Evolutionary conservation across 1,140 invertebrate species (phyloP).

Genomic region (Platorchestia sp.): DNA sequence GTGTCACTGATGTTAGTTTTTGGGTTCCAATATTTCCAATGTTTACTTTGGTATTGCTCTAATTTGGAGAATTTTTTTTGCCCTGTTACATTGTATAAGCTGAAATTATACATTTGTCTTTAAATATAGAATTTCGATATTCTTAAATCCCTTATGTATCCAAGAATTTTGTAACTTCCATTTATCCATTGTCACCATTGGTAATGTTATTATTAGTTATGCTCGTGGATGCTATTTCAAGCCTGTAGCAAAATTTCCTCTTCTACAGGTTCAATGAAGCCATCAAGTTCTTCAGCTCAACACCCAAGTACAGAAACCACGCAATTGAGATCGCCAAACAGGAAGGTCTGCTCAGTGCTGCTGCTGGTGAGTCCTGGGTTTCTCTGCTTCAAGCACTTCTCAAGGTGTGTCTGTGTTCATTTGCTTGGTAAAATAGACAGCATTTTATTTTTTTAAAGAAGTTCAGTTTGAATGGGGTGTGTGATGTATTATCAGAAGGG

Average conservation of each 20-base stretch:
- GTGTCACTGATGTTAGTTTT: not conserved
- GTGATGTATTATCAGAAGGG: not conserved
- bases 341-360: slow-evolving; percentile 75
- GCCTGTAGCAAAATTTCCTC: not conserved
- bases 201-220: too few species aligned
- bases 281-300: slow-evolving; percentile 86
- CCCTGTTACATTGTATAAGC: too few species aligned
- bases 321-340: slow-evolving; percentile 86
- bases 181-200: not conserved
- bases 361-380: not conserved
- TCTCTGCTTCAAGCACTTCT: not conserved
- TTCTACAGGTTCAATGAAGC: slow-evolving; percentile 80
- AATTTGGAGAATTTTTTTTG: too few species aligned
- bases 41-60: too few species aligned
- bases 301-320: slow-evolving; percentile 88
- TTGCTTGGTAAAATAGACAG: not conserved
- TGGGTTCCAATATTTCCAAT: not conserved
- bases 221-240: not conserved
- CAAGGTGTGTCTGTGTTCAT: not conserved
- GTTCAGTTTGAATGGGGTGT: not conserved
- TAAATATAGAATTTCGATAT: too few species aligned
- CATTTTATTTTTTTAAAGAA: too few species aligned
- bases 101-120: too few species aligned
- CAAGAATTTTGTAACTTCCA: too few species aligned
- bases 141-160: too few species aligned